Evolutionary conservation across 2,797 vertebrate genomes (phyloP).

Genomic region (Anisognathus igniventris): DNA sequence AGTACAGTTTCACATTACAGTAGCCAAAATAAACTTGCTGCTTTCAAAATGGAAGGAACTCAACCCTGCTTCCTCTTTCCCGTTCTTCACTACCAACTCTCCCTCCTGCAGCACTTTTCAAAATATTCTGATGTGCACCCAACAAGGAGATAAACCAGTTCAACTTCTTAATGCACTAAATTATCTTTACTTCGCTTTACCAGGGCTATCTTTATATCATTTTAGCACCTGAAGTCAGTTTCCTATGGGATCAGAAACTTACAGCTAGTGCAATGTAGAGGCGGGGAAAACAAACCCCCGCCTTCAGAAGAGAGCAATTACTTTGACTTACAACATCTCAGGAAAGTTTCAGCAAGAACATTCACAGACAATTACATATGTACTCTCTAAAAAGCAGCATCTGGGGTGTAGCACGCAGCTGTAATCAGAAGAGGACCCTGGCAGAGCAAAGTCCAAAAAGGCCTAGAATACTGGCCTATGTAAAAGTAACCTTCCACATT

Average conservation of each 20-base stretch:
- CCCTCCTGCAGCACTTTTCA: neutral
- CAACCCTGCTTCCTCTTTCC: conserved; percentile 22
- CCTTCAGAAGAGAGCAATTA: neutral
- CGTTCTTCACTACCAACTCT: neutral
- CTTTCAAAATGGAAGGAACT: conserved; percentile 60
- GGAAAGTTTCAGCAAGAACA: neutral
- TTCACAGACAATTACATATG: neutral
- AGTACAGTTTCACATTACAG: conserved; percentile 51
- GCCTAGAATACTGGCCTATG: neutral
- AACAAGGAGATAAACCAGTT: neutral
- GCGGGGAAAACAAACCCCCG: neutral
- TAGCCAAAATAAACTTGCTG: conserved; percentile 49
- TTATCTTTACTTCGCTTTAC: neutral
- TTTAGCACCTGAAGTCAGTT: neutral
- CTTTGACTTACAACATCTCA: neutral
- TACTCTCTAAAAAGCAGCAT: neutral
- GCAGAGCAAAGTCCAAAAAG: neutral
- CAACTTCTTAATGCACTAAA: neutral
- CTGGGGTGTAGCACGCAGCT: neutral
- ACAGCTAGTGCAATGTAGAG: neutral
- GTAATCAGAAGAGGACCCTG: neutral
- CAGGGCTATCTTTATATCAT: neutral
- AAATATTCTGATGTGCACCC: neutral
- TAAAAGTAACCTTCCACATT: neutral
- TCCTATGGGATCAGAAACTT: neutral